Evolutionary conservation across 2,888 invertebrate genomes (phyloP).

Genomic region (Clivina fossor): DNA sequence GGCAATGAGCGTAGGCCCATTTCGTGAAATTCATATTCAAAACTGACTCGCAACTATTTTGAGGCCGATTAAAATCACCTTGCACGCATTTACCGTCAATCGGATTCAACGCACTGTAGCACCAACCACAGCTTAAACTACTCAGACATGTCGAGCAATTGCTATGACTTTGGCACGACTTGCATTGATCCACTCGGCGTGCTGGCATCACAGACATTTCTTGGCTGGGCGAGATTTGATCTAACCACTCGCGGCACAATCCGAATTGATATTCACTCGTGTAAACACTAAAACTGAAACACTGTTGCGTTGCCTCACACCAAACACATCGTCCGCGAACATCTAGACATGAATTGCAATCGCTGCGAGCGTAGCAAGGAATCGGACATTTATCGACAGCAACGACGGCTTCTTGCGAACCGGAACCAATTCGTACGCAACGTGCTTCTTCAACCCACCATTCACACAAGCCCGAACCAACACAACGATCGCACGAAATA

Average conservation of each 20-base stretch:
- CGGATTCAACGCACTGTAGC: slow-evolving; percentile 84
- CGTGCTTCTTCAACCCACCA: slow-evolving; percentile 90
- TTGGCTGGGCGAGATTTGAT: slow-evolving; percentile 62
- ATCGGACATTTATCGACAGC: slow-evolving; percentile 70
- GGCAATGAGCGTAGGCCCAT: slow-evolving; percentile 92
- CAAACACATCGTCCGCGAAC: slow-evolving; percentile 73
- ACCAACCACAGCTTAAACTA: slow-evolving; percentile 92
- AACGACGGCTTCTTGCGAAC: slow-evolving; percentile 66
- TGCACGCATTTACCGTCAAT: slow-evolving; percentile 82
- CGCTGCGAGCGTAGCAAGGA: slow-evolving; percentile 75
- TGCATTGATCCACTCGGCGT: slow-evolving; percentile 66
- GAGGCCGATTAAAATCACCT: slow-evolving; percentile 83
- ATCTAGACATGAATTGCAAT: slow-evolving; percentile 81
- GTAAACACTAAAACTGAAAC: slow-evolving; percentile 94
- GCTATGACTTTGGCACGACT: slow-evolving; percentile 72
- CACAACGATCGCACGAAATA: slow-evolving; percentile 85
- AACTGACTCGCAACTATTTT: slow-evolving; percentile 68
- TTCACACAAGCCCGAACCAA: slow-evolving; percentile 75
- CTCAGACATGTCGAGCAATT: slow-evolving; percentile 80
- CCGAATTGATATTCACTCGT: slow-evolving; percentile 94
- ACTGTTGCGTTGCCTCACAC: slow-evolving; percentile 91
- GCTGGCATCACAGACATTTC: slow-evolving; percentile 48
- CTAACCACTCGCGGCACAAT: slow-evolving; percentile 89
- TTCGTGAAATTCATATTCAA: slow-evolving; percentile 67
- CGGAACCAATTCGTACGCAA: slow-evolving; percentile 78